phyloP scores from a whole-genome alignment of 2,113 vertebrate genomes.

The Chitala chitala region DNA sequence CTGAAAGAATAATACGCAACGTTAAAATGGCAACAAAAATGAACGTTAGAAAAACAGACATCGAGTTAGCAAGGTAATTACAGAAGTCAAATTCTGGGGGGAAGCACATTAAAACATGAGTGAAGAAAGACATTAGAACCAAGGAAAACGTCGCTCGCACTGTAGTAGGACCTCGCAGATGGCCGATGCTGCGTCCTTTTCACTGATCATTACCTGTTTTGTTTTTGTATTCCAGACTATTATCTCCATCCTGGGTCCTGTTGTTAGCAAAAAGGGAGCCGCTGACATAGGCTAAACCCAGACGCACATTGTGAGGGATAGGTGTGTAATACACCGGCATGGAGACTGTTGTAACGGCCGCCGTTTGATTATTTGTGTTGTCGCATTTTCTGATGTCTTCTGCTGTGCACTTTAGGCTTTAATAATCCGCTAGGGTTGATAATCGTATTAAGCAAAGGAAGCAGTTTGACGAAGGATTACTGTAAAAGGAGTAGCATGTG shows the following conservation, averaged over 20 bases:
- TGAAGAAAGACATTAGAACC: too few relatives aligned
- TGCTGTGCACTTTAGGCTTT: constrained; percentile 29
- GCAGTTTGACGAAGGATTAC: constrained; percentile 36
- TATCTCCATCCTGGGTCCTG: constrained; percentile 58
- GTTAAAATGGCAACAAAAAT: not conserved
- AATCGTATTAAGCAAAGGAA: constrained; percentile 37
- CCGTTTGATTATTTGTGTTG: not conserved
- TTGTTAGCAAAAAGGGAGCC: constrained; percentile 67
- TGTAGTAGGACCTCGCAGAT: too few relatives aligned
- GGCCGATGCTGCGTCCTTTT: not conserved
- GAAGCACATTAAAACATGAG: too few relatives aligned
- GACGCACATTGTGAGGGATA: constrained; percentile 61
- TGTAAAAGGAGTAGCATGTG: not conserved
- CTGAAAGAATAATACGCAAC: constrained; percentile 33
- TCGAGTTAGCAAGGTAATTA: too few relatives aligned
- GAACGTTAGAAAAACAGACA: too few relatives aligned
- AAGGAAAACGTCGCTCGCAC: too few relatives aligned
- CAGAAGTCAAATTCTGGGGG: too few relatives aligned
- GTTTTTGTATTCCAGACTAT: constrained; percentile 46
- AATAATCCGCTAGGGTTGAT: constrained; percentile 21
- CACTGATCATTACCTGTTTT: constrained; percentile 52
- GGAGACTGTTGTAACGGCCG: constrained; percentile 10
- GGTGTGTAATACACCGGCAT: constrained; percentile 65
- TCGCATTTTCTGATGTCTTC: constrained; percentile 11
- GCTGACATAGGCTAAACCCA: constrained; percentile 59